phyloP scores from a whole-genome alignment of 2,888 invertebrate species.

The Tiliacea aurago region DNA sequence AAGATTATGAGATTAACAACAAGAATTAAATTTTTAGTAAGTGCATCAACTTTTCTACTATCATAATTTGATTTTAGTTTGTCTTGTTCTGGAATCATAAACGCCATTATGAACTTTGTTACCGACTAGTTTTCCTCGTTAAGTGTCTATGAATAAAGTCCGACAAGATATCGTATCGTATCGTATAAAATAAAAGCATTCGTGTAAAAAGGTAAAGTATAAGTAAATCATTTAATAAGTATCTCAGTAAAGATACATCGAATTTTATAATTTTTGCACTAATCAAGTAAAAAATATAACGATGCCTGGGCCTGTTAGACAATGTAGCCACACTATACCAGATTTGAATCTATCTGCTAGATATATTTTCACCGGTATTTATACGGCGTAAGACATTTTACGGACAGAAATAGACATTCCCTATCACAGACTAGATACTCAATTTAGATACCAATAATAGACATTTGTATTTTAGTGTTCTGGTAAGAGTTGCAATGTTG shows the following conservation, averaged over 20 bases:
- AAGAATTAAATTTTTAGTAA: neutral
- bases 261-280: neutral
- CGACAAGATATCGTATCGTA: neutral
- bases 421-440: slow-evolving; percentile 87
- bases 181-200: neutral
- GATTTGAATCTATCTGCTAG: neutral
- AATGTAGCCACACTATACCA: slow-evolving; percentile 2
- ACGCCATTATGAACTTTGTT: neutral
- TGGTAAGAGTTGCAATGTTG: slow-evolving; percentile 43
- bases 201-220: slow-evolving; percentile 1
- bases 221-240: neutral
- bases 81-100: neutral
- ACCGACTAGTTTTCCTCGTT: neutral
- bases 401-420: slow-evolving; percentile 72
- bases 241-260: neutral
- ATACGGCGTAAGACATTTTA: slow-evolving; percentile 46
- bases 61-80: neutral
- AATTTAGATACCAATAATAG: slow-evolving; percentile 68
- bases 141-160: neutral
- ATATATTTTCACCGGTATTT: slow-evolving; percentile 2
- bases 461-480: slow-evolving; percentile 38
- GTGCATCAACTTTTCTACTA: neutral
- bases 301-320: neutral
- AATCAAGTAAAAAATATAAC: neutral
- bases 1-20: slow-evolving; percentile 27